These are phyloP conservation scores for Phenganax subtilis DNA, from an alignment of 92 coral and sea anemone species.

Conservation along the genomic window DNA sequence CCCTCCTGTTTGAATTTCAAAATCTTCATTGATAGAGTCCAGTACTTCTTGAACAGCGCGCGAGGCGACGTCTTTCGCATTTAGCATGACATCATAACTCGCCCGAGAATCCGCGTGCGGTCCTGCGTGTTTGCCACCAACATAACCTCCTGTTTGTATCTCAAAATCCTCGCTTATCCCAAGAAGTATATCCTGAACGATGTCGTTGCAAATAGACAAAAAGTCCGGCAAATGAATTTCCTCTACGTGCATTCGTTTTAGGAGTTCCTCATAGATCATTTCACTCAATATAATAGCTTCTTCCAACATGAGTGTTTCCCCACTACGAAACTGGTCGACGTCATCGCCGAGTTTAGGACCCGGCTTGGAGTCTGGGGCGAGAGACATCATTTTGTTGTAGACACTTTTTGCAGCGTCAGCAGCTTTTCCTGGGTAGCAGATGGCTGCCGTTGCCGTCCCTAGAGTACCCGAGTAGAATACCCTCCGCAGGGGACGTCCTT, in stretches of 20 bases:
- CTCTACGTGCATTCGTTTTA: constrained; percentile 17
- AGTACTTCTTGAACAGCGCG: constrained; percentile 34
- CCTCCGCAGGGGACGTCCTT: constrained; percentile 85
- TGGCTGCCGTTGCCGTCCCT: constrained; percentile 71
- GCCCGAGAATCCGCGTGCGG: neutral
- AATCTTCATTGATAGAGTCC: constrained; percentile 34
- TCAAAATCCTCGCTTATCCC: constrained; percentile 42
- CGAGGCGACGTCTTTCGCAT: constrained; percentile 20
- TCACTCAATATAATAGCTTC: constrained; percentile 27
- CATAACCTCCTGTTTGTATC: constrained; percentile 38
- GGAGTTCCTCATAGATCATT: constrained; percentile 23
- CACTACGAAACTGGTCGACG: constrained; percentile 27
- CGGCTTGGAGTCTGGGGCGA: constrained; percentile 40
- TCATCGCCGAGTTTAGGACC: constrained; percentile 12
- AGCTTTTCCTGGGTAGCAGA: constrained; percentile 85
- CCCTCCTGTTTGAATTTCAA: constrained; percentile 38
- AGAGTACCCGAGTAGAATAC: constrained; percentile 72
- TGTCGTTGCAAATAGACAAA: constrained; percentile 22
- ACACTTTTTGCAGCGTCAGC: constrained; percentile 53
- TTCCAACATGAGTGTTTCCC: constrained; percentile 27
- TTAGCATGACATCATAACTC: constrained; percentile 7
- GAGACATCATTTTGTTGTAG: constrained; percentile 52
- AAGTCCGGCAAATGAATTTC: constrained; percentile 32
- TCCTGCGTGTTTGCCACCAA: constrained; percentile 7
- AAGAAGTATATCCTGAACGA: constrained; percentile 21